These are phyloP conservation scores for Tragulus kanchil DNA, from an alignment of 2,113 vertebrate genomes.

Conservation along the genomic window DNA sequence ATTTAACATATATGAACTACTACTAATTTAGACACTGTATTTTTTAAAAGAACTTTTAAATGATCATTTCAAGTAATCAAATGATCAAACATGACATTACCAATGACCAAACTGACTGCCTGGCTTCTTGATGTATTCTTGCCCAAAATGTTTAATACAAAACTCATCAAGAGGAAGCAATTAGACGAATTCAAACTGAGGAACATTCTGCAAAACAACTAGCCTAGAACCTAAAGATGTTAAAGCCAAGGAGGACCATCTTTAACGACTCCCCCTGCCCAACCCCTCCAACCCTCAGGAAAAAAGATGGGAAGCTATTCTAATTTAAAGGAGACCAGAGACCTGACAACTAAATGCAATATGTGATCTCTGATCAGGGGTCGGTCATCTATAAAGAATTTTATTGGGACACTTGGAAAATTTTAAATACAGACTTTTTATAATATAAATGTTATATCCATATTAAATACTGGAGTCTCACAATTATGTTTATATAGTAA, in stretches of 20 bases:
- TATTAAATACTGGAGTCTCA: neutral
- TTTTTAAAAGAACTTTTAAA: constrained; percentile 43
- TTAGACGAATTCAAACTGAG: neutral
- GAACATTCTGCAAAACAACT: constrained; percentile 5
- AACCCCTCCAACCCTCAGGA: neutral
- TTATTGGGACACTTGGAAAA: neutral
- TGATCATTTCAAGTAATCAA: neutral
- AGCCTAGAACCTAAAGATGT: neutral
- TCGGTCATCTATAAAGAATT: neutral
- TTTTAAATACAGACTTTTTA: neutral
- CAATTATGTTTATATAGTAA: neutral
- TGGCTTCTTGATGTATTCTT: constrained; percentile 3
- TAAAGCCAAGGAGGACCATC: neutral
- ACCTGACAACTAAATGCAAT: neutral
- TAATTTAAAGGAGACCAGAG: constrained; percentile 35
- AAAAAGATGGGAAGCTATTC: neutral
- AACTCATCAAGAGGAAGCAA: neutral
- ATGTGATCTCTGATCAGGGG: neutral
- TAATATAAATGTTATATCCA: neutral
- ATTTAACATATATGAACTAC: constrained; percentile 42
- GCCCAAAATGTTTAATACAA: constrained; percentile 32
- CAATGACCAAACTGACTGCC: constrained; percentile 13
- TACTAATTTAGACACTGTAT: constrained; percentile 36
- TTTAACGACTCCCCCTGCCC: too few species aligned
- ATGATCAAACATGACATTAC: constrained; percentile 41